Evolutionary conservation across 2,888 invertebrate genomes (phyloP).

Genomic region (Phyllotreta cruciferae): DNA sequence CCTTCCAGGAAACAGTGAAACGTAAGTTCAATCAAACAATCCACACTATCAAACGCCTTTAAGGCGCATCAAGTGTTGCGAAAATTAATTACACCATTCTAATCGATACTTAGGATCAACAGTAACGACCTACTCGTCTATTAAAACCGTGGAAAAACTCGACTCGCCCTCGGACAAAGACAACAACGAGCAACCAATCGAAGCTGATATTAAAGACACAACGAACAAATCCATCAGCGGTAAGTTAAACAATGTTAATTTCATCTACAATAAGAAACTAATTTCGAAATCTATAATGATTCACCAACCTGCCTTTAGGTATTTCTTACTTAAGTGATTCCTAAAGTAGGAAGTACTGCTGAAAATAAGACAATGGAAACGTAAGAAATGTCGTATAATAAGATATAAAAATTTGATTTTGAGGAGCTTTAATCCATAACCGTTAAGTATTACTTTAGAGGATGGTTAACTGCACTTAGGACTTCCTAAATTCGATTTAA

Average conservation of each 20-base stretch:
- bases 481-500: too few relatives aligned
- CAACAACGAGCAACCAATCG: constrained; percentile 38
- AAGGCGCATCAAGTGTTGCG: not conserved
- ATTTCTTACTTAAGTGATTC: too few relatives aligned
- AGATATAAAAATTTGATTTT: too few relatives aligned
- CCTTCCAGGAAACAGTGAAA: constrained; percentile 61
- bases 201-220: constrained; percentile 5
- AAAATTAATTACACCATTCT: not conserved
- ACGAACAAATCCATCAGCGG: constrained; percentile 33
- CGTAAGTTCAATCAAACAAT: constrained; percentile 54
- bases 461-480: too few relatives aligned
- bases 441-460: too few relatives aligned
- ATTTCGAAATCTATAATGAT: too few relatives aligned
- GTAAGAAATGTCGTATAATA: too few relatives aligned
- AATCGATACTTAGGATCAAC: constrained; percentile 44
- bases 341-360: too few relatives aligned
- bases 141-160: constrained; percentile 35
- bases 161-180: constrained; percentile 27
- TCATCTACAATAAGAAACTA: too few relatives aligned
- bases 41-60: not conserved
- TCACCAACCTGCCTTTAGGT: too few relatives aligned
- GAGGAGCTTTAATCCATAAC: too few relatives aligned
- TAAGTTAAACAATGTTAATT: constrained; percentile 21
- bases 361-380: too few relatives aligned
- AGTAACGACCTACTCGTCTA: constrained; percentile 43